phyloP scores from a whole-genome alignment of 1,140 invertebrate species.

The Hyles vespertilio region DNA sequence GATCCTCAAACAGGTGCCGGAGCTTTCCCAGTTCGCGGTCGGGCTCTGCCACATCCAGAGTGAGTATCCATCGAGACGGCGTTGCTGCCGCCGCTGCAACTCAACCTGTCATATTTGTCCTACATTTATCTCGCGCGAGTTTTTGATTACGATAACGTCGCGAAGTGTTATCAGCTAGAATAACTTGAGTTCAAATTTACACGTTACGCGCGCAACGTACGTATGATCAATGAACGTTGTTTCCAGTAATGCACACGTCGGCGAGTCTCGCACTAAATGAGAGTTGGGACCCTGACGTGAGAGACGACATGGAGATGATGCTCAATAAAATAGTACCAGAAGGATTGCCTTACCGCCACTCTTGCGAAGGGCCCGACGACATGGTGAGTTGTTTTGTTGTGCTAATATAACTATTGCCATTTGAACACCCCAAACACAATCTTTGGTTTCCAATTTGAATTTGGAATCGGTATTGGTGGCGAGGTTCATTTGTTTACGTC shows the following conservation, averaged over 20 bases:
- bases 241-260: slow-evolving; percentile 97
- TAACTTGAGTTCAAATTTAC: slow-evolving; percentile 12
- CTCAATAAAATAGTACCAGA: slow-evolving; percentile 98
- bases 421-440: background rate
- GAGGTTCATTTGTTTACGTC: slow-evolving; percentile 16
- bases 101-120: slow-evolving; percentile 38
- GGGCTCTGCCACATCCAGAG: slow-evolving; percentile 97
- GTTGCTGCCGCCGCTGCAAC: slow-evolving; percentile 52
- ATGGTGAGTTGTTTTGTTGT: slow-evolving; percentile 84
- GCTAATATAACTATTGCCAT: background rate
- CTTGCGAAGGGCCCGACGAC: slow-evolving; percentile 98
- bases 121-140: slow-evolving; percentile 29
- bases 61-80: slow-evolving; percentile 77
- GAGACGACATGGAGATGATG: slow-evolving; percentile 99
- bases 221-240: slow-evolving; percentile 49
- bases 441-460: background rate
- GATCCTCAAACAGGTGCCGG: slow-evolving; percentile 94
- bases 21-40: slow-evolving; percentile 93
- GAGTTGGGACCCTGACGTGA: slow-evolving; percentile 98
- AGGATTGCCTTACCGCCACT: slow-evolving; percentile 95
- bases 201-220: slow-evolving; percentile 15
- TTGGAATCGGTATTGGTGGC: background rate
- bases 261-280: slow-evolving; percentile 97
- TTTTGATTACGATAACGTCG: slow-evolving; percentile 18
- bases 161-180: slow-evolving; percentile 9